phyloP scores from a whole-genome alignment of 1,140 invertebrate species.

The Eupristina koningsbergeri region DNA sequence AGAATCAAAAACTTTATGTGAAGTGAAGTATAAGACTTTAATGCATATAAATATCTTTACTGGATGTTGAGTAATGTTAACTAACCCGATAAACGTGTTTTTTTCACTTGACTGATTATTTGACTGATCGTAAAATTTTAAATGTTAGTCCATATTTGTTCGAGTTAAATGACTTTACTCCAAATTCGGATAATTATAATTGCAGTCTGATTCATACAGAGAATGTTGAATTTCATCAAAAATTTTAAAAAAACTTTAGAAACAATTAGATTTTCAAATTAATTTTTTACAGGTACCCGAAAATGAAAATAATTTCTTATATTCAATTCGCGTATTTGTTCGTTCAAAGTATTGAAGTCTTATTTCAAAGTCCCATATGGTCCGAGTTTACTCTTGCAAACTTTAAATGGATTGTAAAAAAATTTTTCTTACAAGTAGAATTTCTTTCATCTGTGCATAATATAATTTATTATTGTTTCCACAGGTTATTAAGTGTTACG shows the following conservation, averaged over 20 bases:
- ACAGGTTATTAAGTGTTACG: neutral
- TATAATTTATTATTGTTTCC: neutral
- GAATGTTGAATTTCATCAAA: too few species aligned
- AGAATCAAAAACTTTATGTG: neutral
- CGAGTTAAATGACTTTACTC: neutral
- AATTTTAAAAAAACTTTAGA: neutral
- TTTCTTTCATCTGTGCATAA: neutral
- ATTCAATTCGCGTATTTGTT: too few species aligned
- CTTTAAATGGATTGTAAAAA: neutral
- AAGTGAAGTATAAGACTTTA: neutral
- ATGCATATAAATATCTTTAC: neutral
- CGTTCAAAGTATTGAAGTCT: neutral
- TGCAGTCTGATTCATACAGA: too few species aligned
- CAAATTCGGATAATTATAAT: neutral
- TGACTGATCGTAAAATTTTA: neutral
- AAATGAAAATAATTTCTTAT: too few species aligned
- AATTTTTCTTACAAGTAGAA: neutral
- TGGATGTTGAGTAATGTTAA: neutral
- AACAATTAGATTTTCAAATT: neutral
- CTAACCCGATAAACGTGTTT: neutral
- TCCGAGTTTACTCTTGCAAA: neutral
- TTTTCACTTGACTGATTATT: neutral
- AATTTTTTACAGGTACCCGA: too few species aligned
- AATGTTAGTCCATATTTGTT: neutral
- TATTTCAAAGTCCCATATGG: neutral